phyloP scores from a whole-genome alignment of 1,140 invertebrate genomes.

The Sycophaga agraensis region DNA sequence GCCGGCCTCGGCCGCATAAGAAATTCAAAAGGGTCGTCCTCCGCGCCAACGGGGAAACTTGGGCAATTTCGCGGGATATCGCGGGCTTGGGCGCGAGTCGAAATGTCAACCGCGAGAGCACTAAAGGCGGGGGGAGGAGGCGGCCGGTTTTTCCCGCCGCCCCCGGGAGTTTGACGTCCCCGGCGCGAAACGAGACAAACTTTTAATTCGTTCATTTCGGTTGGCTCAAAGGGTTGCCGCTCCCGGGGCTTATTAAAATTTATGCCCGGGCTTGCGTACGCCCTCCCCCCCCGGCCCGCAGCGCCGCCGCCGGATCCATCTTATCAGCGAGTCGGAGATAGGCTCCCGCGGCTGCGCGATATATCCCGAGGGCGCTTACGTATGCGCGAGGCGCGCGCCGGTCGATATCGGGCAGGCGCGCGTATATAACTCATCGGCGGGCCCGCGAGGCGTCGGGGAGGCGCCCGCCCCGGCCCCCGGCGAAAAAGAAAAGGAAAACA shows the following conservation, averaged over 20 bases:
- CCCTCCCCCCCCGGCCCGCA: background rate
- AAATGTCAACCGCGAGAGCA: conserved; percentile 54
- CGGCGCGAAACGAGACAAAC: conserved; percentile 40
- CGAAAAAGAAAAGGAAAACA: too few relatives aligned
- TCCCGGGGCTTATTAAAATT: conserved; percentile 52
- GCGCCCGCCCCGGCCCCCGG: too few relatives aligned
- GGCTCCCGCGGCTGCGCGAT: too few relatives aligned
- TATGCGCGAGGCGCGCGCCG: background rate
- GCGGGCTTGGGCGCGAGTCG: conserved; percentile 31
- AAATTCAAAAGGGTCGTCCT: conserved; percentile 37
- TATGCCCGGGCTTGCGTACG: conserved; percentile 32
- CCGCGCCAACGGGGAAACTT: conserved; percentile 46
- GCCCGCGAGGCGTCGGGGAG: too few relatives aligned
- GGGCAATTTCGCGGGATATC: conserved; percentile 37
- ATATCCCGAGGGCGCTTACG: background rate
- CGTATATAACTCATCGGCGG: too few relatives aligned
- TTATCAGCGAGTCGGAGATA: too few relatives aligned
- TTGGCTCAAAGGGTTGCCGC: conserved; percentile 48
- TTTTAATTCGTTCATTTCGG: conserved; percentile 55
- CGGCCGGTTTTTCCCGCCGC: background rate
- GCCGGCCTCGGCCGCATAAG: conserved; percentile 20
- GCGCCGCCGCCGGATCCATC: too few relatives aligned
- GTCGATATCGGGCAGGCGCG: too few relatives aligned
- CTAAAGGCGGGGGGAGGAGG: too few relatives aligned
- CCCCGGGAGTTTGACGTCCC: conserved; percentile 14